Percentiles rank a stretch among this genome's conserved stretches.
Evolutionary conservation across 2,113 vertebrate species (phyloP).

Genomic region (Lipophrys pholis): DNA sequence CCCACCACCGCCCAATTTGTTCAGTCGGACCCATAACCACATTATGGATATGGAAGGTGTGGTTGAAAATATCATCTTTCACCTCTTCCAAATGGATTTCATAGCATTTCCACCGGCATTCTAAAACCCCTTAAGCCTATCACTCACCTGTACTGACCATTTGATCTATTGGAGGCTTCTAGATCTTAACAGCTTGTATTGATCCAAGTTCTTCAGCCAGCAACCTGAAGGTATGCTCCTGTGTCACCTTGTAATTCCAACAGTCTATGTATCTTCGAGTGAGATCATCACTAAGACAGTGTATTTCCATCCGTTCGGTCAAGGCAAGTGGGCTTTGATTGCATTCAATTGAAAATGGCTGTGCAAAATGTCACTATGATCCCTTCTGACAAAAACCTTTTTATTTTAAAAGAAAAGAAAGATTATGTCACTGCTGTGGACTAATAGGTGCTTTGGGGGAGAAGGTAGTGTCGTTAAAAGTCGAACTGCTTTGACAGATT

Average conservation of each 20-base stretch:
- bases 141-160: conserved; percentile 69
- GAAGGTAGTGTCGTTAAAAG: conserved; percentile 18
- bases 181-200: conserved; percentile 74
- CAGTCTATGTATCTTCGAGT: conserved; percentile 53
- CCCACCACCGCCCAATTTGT: conserved; percentile 38
- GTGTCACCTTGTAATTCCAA: conserved; percentile 73
- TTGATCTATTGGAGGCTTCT: conserved; percentile 73
- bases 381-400: conserved; percentile 41
- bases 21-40: conserved; percentile 70
- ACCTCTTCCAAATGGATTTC: conserved; percentile 78
- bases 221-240: conserved; percentile 43
- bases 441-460: conserved; percentile 36
- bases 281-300: conserved; percentile 56
- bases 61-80: conserved; percentile 77
- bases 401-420: conserved; percentile 26
- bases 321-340: conserved; percentile 59
- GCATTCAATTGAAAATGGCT: conserved; percentile 52
- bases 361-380: conserved; percentile 56
- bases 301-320: conserved; percentile 56
- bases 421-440: conserved; percentile 10
- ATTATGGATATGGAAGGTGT: conserved; percentile 73
- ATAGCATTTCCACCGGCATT: conserved; percentile 69
- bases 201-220: conserved; percentile 65
- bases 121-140: conserved; percentile 72
- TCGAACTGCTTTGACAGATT: conserved; percentile 37